Percentiles rank a stretch among this genome's conserved stretches.
Evolutionary conservation across 2,113 vertebrate genomes (phyloP).

Genomic region (Lampris incognitus): DNA sequence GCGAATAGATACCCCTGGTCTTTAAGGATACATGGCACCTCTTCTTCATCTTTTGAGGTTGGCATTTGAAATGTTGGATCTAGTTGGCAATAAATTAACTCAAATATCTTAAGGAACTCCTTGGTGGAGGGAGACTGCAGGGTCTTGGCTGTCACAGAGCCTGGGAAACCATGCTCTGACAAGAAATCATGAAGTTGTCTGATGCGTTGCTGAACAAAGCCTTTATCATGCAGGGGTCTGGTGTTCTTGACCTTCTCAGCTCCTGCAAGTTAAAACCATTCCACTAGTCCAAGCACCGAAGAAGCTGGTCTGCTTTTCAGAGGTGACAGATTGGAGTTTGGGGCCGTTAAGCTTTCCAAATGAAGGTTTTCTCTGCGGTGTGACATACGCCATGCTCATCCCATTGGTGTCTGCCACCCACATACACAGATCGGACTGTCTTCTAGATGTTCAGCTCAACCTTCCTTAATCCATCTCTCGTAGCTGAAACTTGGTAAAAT

Average conservation of each 20-base stretch:
- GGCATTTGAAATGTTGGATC: slow-evolving; percentile 91
- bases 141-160: slow-evolving; percentile 87
- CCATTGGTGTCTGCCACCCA: slow-evolving; percentile 89
- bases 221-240: slow-evolving; percentile 93
- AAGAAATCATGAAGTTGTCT: slow-evolving; percentile 95
- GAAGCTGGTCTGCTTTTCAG: slow-evolving; percentile 90
- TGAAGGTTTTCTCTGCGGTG: slow-evolving; percentile 84
- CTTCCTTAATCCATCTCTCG: slow-evolving; percentile 40
- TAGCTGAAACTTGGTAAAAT: too few species aligned
- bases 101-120: slow-evolving; percentile 95
- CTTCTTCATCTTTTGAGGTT: slow-evolving; percentile 93
- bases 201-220: slow-evolving; percentile 93
- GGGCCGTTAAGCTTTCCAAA: slow-evolving; percentile 89
- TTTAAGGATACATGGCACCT: slow-evolving; percentile 92
- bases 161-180: slow-evolving; percentile 86
- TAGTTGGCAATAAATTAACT: slow-evolving; percentile 89
- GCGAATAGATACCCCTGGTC: slow-evolving; percentile 93
- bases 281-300: slow-evolving; percentile 86
- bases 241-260: slow-evolving; percentile 95
- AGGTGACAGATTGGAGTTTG: slow-evolving; percentile 84
- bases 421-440: slow-evolving; percentile 86
- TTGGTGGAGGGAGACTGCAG: slow-evolving; percentile 94
- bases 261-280: slow-evolving; percentile 80
- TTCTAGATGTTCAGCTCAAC: slow-evolving; percentile 79
- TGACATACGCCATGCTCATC: slow-evolving; percentile 86